These are phyloP conservation scores for Herpetotheres cachinnans DNA, from an alignment of 2,113 vertebrate genomes.

Conservation along the genomic window DNA sequence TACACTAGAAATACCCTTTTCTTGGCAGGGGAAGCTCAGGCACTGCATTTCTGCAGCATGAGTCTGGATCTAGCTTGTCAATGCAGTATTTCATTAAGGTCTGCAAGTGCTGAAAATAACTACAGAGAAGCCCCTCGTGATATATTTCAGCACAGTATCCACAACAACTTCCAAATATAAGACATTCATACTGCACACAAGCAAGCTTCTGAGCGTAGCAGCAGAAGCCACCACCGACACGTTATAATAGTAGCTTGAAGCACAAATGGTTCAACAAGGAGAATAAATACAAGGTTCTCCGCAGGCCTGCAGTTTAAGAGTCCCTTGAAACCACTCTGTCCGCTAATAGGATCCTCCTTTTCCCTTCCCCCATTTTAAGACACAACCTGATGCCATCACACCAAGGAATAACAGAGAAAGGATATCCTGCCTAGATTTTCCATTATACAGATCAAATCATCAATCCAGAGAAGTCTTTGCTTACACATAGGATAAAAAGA, in stretches of 20 bases:
- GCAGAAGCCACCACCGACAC: not conserved
- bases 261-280: not conserved
- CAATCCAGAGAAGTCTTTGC: slow-evolving; percentile 9
- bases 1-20: not conserved
- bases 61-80: not conserved
- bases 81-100: slow-evolving; percentile 30
- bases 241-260: not conserved
- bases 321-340: slow-evolving; percentile 17
- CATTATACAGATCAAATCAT: slow-evolving; percentile 42
- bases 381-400: slow-evolving; percentile 34
- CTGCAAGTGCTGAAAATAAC: slow-evolving; percentile 53
- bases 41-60: not conserved
- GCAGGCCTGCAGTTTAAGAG: not conserved
- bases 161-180: slow-evolving; percentile 44
- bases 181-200: not conserved
- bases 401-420: slow-evolving; percentile 65
- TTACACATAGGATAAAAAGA: slow-evolving; percentile 22
- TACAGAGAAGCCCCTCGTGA: slow-evolving; percentile 36
- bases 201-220: not conserved
- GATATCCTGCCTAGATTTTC: slow-evolving; percentile 67
- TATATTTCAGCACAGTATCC: not conserved
- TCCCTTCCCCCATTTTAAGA: slow-evolving; percentile 36
- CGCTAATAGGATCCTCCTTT: slow-evolving; percentile 25
- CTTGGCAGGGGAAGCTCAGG: not conserved
- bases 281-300: not conserved